phyloP scores from a whole-genome alignment of 2,797 vertebrate genomes.

The Gouania willdenowi region DNA sequence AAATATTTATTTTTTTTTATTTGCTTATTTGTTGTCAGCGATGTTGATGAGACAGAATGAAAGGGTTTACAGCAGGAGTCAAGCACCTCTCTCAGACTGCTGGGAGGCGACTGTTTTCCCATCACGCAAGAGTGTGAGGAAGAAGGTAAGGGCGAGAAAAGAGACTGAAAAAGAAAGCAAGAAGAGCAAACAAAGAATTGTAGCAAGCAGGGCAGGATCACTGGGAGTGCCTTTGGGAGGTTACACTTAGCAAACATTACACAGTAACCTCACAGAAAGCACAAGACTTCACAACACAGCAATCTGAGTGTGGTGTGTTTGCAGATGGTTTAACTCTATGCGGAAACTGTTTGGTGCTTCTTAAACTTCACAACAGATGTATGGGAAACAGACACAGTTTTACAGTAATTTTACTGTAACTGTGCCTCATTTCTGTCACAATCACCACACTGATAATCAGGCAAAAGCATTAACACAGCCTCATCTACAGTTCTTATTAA shows the following conservation, averaged over 20 bases:
- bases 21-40: slow-evolving; percentile 8
- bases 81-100: slow-evolving; percentile 5
- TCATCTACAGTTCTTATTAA: no score
- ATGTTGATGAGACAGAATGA: neutral
- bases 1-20: neutral
- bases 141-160: neutral
- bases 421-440: no score
- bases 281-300: slow-evolving; percentile 6
- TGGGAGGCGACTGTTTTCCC: neutral
- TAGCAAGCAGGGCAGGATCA: slow-evolving; percentile 1
- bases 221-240: slow-evolving; percentile 42
- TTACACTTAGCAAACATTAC: slow-evolving; percentile 51
- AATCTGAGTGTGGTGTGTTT: no score
- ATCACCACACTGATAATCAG: no score
- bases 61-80: slow-evolving; percentile 5
- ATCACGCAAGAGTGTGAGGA: slow-evolving; percentile 1
- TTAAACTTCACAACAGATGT: no score
- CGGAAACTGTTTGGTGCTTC: no score
- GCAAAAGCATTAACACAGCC: no score
- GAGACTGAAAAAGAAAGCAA: slow-evolving; percentile 21
- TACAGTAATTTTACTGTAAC: no score
- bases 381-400: no score
- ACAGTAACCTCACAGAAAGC: slow-evolving; percentile 16
- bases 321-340: no score
- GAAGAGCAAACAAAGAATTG: slow-evolving; percentile 64